These are phyloP conservation scores for Albula goreensis DNA, from an alignment of 2,113 vertebrate genomes.

Conservation along the genomic window DNA sequence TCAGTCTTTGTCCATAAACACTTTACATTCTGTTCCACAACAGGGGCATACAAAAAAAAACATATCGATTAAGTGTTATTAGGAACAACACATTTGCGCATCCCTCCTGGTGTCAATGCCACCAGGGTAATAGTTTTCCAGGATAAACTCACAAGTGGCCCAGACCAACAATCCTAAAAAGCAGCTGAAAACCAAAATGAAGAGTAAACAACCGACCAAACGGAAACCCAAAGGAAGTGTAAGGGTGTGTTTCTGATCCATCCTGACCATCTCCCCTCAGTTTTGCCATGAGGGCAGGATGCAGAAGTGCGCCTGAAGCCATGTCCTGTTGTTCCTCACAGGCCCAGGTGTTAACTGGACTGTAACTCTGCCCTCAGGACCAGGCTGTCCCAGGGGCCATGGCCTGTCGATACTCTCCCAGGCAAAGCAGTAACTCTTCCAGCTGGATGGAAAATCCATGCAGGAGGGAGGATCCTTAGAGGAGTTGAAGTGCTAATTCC, in stretches of 20 bases:
- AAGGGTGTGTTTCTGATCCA: too few relatives aligned
- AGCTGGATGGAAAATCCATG: not conserved
- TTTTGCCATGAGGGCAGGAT: not conserved
- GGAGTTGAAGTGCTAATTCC: not conserved
- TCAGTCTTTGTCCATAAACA: not conserved
- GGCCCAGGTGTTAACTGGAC: not conserved
- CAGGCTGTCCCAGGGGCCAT: not conserved
- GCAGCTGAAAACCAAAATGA: not conserved
- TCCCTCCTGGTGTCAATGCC: too few relatives aligned
- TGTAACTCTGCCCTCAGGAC: not conserved
- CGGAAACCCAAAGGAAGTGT: not conserved
- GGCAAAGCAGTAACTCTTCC: not conserved
- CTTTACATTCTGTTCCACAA: not conserved
- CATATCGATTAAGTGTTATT: not conserved
- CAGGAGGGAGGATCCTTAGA: not conserved
- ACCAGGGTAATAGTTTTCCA: not conserved
- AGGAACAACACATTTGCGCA: not conserved
- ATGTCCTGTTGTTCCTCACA: not conserved
- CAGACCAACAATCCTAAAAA: not conserved
- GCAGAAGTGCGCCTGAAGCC: not conserved
- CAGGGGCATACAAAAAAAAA: not conserved
- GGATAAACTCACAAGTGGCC: not conserved
- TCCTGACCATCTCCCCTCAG: not conserved
- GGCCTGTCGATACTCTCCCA: slow-evolving; percentile 3
- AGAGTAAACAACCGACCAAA: not conserved